phyloP scores from a whole-genome alignment of 2,888 invertebrate species.

The Habroteleia sp. region DNA sequence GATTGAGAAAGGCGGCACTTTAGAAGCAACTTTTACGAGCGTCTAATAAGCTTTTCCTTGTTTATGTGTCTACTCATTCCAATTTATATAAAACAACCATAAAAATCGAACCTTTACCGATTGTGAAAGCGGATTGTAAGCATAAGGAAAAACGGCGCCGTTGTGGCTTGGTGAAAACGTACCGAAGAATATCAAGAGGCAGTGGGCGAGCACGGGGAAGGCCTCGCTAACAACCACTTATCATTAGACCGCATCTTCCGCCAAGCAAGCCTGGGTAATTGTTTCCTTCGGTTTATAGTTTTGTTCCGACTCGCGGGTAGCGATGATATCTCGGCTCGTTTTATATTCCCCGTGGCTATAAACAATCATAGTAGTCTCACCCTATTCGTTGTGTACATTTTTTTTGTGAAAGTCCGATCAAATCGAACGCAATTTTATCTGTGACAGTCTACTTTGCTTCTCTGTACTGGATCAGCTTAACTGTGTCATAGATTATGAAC shows the following conservation, averaged over 20 bases:
- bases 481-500: no score
- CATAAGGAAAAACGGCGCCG: slow-evolving; percentile 65
- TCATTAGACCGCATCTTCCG: slow-evolving; percentile 79
- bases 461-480: no score
- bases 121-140: slow-evolving; percentile 55
- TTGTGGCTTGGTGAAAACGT: slow-evolving; percentile 66
- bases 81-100: slow-evolving; percentile 28
- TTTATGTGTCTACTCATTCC: background rate
- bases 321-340: slow-evolving; percentile 79
- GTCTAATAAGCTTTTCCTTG: slow-evolving; percentile 12
- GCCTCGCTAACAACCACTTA: slow-evolving; percentile 73
- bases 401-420: slow-evolving; percentile 29
- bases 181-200: slow-evolving; percentile 41
- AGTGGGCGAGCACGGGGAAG: slow-evolving; percentile 51
- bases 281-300: slow-evolving; percentile 80
- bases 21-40: slow-evolving; percentile 11
- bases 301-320: slow-evolving; percentile 76
- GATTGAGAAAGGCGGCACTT: slow-evolving; percentile 4
- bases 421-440: slow-evolving; percentile 2
- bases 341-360: slow-evolving; percentile 76
- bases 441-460: no score
- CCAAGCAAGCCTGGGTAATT: slow-evolving; percentile 77
- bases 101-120: slow-evolving; percentile 65
- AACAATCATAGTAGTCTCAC: slow-evolving; percentile 71
- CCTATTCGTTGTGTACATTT: slow-evolving; percentile 28